Percentiles rank a stretch among this genome's conserved stretches.
Evolutionary conservation across 1,140 invertebrate genomes (phyloP).

Genomic region (Anadara kagoshimensis): DNA sequence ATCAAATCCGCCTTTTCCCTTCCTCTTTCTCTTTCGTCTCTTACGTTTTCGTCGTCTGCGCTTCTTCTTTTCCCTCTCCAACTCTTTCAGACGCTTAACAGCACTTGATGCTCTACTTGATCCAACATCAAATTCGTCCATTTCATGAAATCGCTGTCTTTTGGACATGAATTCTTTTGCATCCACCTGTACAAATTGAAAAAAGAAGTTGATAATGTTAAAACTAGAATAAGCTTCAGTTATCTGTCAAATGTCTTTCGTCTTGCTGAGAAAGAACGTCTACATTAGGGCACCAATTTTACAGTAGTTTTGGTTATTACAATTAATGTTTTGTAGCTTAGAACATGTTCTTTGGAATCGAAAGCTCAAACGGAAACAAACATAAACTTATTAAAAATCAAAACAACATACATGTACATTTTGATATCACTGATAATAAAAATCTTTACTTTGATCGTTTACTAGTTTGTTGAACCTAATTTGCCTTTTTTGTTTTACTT

Average conservation of each 20-base stretch:
- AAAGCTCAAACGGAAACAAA: too few species aligned
- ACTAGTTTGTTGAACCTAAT: too few species aligned
- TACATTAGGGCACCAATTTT: too few species aligned
- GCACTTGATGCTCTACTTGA: conserved; percentile 4
- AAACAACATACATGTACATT: neutral
- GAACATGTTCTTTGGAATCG: too few species aligned
- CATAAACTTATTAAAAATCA: too few species aligned
- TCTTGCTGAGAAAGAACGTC: too few species aligned
- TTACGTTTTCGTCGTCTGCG: neutral
- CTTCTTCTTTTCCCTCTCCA: conserved; percentile 26
- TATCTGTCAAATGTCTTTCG: neutral
- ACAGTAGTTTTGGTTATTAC: too few species aligned
- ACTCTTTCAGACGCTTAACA: conserved; percentile 29
- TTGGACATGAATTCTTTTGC: conserved; percentile 34
- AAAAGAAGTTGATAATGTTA: neutral
- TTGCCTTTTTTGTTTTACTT: too few species aligned
- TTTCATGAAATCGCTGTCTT: conserved; percentile 34
- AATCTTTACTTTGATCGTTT: too few species aligned
- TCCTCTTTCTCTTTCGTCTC: conserved; percentile 2
- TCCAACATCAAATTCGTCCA: conserved; percentile 37
- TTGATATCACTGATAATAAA: neutral
- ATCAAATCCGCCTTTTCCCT: conserved; percentile 18
- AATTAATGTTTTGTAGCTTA: too few species aligned
- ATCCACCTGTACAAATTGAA: conserved; percentile 31
- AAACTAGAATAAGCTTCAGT: neutral